These are phyloP conservation scores for Eucera pruinosa DNA, from an alignment of 2,888 invertebrate genomes.

Conservation along the genomic window DNA sequence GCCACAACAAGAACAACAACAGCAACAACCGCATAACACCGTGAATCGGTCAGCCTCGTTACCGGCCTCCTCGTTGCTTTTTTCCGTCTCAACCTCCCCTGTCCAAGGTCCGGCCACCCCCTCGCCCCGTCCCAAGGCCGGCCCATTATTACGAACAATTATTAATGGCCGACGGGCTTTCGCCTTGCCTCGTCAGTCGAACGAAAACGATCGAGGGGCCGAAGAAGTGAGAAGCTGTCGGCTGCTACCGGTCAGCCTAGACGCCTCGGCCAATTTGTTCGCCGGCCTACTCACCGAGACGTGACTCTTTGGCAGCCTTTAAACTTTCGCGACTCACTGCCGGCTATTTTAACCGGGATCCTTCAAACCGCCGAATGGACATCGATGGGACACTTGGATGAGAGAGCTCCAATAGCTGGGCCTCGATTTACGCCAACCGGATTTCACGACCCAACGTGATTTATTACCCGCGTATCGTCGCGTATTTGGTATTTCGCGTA, in stretches of 20 bases:
- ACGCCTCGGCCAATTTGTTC: constrained; percentile 73
- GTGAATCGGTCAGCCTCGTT: constrained; percentile 83
- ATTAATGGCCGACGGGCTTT: constrained; percentile 80
- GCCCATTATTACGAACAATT: constrained; percentile 80
- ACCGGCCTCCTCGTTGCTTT: constrained; percentile 59
- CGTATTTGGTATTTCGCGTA: too few relatives aligned
- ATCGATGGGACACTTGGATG: constrained; percentile 26
- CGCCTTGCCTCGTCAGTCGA: constrained; percentile 67
- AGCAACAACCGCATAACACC: constrained; percentile 64
- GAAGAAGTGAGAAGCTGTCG: constrained; percentile 73
- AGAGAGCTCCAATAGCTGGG: too few relatives aligned
- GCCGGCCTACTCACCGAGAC: constrained; percentile 41
- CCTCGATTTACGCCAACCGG: background rate
- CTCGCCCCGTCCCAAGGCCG: constrained; percentile 35
- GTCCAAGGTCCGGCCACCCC: constrained; percentile 43
- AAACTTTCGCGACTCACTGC: constrained; percentile 45
- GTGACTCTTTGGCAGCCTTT: constrained; percentile 1
- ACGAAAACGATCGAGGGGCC: constrained; percentile 67
- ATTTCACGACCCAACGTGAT: too few relatives aligned
- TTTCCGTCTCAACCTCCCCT: constrained; percentile 57
- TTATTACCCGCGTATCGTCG: too few relatives aligned
- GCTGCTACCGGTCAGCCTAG: constrained; percentile 70
- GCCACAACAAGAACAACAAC: constrained; percentile 59
- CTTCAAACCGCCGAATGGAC: constrained; percentile 2
- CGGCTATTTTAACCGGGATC: constrained; percentile 13